A percentile compares a stretch with the other conserved stretches of the same genome.
These are phyloP conservation scores for Coptotermes formosanus DNA, from an alignment of 1,140 invertebrate genomes.

Conservation along the genomic window DNA sequence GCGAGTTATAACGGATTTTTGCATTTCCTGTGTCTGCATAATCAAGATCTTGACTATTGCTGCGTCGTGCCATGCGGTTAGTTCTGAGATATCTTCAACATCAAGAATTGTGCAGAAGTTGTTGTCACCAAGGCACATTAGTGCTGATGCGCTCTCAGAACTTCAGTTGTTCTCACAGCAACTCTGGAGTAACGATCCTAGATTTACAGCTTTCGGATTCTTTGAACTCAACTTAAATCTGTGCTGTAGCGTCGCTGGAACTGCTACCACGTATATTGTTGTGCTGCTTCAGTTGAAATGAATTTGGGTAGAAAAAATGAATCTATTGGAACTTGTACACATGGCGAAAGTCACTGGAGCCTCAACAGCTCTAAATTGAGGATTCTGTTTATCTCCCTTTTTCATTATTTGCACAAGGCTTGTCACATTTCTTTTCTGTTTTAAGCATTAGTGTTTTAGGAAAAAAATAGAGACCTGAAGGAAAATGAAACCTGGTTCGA, in stretches of 20 bases:
- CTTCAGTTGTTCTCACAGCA: background rate
- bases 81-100: background rate
- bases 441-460: too few species aligned
- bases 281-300: background rate
- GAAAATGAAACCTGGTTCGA: too few species aligned
- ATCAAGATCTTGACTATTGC: background rate
- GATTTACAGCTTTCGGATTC: background rate
- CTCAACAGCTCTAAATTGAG: too few species aligned
- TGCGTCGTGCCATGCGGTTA: background rate
- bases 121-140: background rate
- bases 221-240: background rate
- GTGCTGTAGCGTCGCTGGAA: background rate
- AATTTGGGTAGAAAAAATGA: background rate
- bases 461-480: too few species aligned
- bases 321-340: too few species aligned
- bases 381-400: too few species aligned
- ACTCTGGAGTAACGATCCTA: background rate
- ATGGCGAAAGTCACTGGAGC: too few species aligned
- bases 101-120: background rate
- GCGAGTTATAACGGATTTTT: background rate
- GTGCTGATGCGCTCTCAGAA: background rate
- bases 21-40: background rate
- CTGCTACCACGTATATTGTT: background rate
- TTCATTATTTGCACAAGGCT: too few species aligned
- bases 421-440: too few species aligned